A percentile compares a stretch with the other conserved stretches of the same genome.
Evolutionary conservation across 2,888 invertebrate species (phyloP).

Genomic region (Catocala sponsa): DNA sequence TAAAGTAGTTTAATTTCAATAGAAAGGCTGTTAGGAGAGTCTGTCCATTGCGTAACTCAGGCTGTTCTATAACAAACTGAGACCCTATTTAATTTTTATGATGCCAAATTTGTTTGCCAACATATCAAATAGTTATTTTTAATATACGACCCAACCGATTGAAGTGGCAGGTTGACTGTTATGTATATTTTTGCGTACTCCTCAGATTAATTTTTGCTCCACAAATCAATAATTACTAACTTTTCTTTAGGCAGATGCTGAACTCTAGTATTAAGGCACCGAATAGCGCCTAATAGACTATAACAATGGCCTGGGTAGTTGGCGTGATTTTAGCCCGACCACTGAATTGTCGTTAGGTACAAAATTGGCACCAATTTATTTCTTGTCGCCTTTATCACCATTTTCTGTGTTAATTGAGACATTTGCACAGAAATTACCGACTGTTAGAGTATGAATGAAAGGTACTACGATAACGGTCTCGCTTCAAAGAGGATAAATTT

Average conservation of each 20-base stretch:
- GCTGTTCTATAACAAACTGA: too few species aligned
- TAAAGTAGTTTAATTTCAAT: too few species aligned
- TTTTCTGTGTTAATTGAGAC: constrained; percentile 80
- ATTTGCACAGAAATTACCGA: constrained; percentile 76
- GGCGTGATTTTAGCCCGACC: constrained; percentile 58
- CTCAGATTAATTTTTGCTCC: too few species aligned
- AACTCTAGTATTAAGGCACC: constrained; percentile 33
- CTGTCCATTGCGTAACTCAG: too few species aligned
- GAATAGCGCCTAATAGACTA: constrained; percentile 58
- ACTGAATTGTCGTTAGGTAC: constrained; percentile 70
- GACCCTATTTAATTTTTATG: too few species aligned
- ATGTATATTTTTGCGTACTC: too few species aligned
- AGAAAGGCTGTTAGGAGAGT: too few species aligned
- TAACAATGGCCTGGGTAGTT: constrained; percentile 49
- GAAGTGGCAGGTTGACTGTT: too few species aligned
- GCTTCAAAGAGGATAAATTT: constrained; percentile 49
- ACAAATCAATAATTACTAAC: constrained; percentile 31
- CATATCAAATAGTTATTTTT: too few species aligned
- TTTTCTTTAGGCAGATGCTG: constrained; percentile 37
- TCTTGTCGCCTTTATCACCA: constrained; percentile 73
- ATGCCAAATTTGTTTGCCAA: too few species aligned
- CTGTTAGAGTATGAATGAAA: constrained; percentile 58
- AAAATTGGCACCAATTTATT: constrained; percentile 76
- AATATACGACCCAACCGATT: too few species aligned
- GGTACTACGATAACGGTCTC: constrained; percentile 50